These are phyloP conservation scores for Adineta ricciae DNA, from an alignment of 2,888 invertebrate genomes.

Conservation along the genomic window DNA sequence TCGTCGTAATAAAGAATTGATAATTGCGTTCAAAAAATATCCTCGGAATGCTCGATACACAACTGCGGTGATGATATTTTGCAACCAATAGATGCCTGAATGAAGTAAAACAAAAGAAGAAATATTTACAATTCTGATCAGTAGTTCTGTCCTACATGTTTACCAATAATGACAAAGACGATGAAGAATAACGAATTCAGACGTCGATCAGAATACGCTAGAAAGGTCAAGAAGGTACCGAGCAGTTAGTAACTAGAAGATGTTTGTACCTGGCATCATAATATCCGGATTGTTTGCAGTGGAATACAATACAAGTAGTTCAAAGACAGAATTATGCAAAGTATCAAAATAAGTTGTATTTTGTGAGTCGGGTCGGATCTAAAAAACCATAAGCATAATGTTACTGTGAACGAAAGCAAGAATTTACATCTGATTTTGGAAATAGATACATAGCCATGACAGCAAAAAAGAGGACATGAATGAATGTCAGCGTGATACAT, in stretches of 20 bases:
- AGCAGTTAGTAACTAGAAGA: too few relatives aligned
- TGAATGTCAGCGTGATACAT: not conserved
- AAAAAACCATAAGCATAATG: not conserved
- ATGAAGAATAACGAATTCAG: slow-evolving; percentile 45
- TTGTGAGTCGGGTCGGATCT: not conserved
- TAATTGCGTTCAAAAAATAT: slow-evolving; percentile 46
- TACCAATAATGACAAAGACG: slow-evolving; percentile 44
- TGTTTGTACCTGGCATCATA: slow-evolving; percentile 34
- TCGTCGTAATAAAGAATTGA: slow-evolving; percentile 43
- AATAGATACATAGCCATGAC: not conserved
- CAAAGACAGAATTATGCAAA: slow-evolving; percentile 42
- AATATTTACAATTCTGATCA: not conserved
- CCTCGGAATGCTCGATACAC: slow-evolving; percentile 49
- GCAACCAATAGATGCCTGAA: slow-evolving; percentile 46
- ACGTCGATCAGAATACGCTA: slow-evolving; percentile 43
- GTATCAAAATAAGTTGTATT: slow-evolving; percentile 37
- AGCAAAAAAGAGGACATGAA: not conserved
- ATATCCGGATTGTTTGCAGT: slow-evolving; percentile 49
- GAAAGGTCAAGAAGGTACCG: too few relatives aligned
- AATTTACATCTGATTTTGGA: not conserved
- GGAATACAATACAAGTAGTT: slow-evolving; percentile 44
- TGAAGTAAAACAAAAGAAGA: not conserved
- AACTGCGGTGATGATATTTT: slow-evolving; percentile 49
- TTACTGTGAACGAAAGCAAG: not conserved
- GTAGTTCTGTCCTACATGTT: slow-evolving; percentile 34